Percentiles rank a stretch among this genome's conserved stretches.
phyloP scores from a whole-genome alignment of 2,113 vertebrate species.

The Neodon shergylaensis region DNA sequence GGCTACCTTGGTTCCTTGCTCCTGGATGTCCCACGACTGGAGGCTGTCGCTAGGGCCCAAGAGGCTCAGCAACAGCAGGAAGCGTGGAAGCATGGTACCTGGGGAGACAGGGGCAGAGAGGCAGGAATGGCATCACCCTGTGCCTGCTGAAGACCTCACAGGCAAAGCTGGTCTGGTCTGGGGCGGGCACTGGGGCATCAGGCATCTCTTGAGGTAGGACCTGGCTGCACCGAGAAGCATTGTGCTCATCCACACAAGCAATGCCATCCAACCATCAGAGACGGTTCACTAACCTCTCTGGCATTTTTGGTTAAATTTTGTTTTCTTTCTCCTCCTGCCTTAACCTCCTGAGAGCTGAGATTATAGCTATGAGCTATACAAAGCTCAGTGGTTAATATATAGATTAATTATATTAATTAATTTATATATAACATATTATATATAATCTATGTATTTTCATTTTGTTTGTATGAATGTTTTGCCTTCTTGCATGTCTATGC shows the following conservation, averaged over 20 bases:
- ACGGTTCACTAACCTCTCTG: not conserved
- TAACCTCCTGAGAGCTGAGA: not conserved
- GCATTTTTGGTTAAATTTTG: not conserved
- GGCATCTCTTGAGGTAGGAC: not conserved
- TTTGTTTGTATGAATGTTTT: not conserved
- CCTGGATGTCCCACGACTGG: accelerated
- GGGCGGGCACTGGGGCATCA: not conserved
- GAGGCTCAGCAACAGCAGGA: constrained; percentile 46
- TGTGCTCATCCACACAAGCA: no score
- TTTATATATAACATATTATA: not conserved
- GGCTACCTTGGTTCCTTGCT: accelerated
- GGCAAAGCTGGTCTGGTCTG: not conserved
- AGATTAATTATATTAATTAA: no score
- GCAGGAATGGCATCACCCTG: no score
- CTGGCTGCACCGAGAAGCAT: not conserved
- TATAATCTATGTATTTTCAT: not conserved
- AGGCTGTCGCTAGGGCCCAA: not conserved
- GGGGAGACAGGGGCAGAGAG: not conserved
- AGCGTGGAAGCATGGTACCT: constrained; percentile 75
- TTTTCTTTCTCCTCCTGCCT: not conserved
- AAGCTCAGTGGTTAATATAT: not conserved
- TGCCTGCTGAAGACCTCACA: accelerated
- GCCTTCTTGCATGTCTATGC: not conserved
- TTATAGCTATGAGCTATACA: not conserved
- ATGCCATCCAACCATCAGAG: not conserved